Evolutionary conservation across 2,113 vertebrate genomes (phyloP).

Genomic region (Atrichornis clamosus): DNA sequence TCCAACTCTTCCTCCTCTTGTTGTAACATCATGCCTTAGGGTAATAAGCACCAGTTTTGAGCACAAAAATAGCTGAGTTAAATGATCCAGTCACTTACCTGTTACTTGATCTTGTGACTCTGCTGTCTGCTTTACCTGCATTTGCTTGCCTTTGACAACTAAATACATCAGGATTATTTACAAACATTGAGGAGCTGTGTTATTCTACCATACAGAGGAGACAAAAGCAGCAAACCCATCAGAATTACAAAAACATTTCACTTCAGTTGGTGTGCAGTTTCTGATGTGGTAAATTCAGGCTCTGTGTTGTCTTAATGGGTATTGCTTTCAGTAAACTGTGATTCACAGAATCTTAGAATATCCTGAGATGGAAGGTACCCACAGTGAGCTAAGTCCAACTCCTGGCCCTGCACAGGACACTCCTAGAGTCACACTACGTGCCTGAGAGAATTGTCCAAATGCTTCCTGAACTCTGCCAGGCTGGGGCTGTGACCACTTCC

Average conservation of each 20-base stretch:
- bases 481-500: background rate
- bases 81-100: background rate
- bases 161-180: background rate
- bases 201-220: background rate
- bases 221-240: background rate
- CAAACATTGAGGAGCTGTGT: background rate
- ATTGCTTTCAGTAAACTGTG: background rate
- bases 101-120: background rate
- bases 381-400: background rate
- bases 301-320: background rate
- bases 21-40: background rate
- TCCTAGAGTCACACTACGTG: background rate
- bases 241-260: background rate
- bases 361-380: background rate
- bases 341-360: background rate
- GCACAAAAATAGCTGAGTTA: background rate
- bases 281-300: background rate
- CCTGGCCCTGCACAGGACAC: background rate
- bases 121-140: background rate
- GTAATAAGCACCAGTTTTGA: background rate
- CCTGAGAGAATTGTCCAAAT: background rate
- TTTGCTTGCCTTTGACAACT: background rate
- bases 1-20: background rate
- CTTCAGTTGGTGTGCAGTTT: background rate
- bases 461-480: background rate